Conservation (phyloP, 1,140 invertebrate genomes). For the Zaprionus ghesquierei region DNA sequence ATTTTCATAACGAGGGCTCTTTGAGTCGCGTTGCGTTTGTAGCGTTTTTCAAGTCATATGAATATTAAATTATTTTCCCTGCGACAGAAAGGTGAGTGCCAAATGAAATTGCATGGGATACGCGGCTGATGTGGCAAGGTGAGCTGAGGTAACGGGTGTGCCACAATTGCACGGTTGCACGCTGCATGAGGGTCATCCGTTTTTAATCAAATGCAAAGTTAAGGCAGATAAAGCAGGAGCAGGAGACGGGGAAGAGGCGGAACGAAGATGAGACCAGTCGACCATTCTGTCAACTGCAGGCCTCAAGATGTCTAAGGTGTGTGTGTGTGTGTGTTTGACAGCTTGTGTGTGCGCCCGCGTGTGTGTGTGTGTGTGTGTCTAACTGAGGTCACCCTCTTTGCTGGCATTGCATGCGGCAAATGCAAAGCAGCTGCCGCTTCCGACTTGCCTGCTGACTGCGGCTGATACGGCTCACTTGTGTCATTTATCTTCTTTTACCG, state of each 20-base stretch:
- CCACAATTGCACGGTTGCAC: background rate
- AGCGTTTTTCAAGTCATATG: slow-evolving; percentile 56
- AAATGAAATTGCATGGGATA: background rate
- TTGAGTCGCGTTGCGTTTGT: slow-evolving; percentile 47
- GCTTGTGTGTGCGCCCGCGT: slow-evolving; percentile 7
- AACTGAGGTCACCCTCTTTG: slow-evolving; percentile 6
- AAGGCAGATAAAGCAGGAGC: slow-evolving; percentile 12
- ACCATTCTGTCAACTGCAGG: slow-evolving; percentile 52
- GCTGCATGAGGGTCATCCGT: slow-evolving; percentile 49
- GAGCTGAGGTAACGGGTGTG: background rate
- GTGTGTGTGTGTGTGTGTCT: slow-evolving; percentile 15
- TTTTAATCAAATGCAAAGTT: slow-evolving; percentile 75
- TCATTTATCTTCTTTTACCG: slow-evolving; percentile 78
- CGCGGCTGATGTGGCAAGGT: background rate
- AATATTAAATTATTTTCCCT: slow-evolving; percentile 61
- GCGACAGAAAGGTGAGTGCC: slow-evolving; percentile 25
- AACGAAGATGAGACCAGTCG: slow-evolving; percentile 6
- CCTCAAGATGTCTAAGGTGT: slow-evolving; percentile 66
- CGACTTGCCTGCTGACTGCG: slow-evolving; percentile 43
- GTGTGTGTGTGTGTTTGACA: slow-evolving; percentile 24
- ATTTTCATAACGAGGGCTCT: slow-evolving; percentile 48
- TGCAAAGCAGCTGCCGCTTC: slow-evolving; percentile 55
- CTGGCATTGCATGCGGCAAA: slow-evolving; percentile 40
- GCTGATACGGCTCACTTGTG: slow-evolving; percentile 76
- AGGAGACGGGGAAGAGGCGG: background rate